Evolutionary conservation across 2,797 vertebrate genomes (phyloP), one percentile per base, ranked within the genome.

Genomic region (Discoglossus pictus): DNA sequence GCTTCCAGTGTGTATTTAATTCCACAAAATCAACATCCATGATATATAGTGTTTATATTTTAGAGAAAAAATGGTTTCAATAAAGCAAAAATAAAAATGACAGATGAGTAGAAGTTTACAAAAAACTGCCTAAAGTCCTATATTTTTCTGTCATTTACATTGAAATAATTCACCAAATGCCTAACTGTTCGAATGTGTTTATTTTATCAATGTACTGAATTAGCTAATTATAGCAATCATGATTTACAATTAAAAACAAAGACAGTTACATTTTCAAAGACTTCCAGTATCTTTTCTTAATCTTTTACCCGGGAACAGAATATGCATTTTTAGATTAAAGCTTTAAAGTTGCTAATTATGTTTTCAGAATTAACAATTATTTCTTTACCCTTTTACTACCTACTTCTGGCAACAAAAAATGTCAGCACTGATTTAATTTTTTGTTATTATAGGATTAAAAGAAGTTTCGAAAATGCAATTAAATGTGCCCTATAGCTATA

Each of bases 301-400:
- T 91, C 88, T 87, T 87, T 87, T 83, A 88, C 79, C 77, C 80
- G 75, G 81, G 83, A 84, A 87, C 80, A 80, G 87, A 90, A 89
- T 89, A 90, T 83, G 84, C 85, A 84, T 85, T 88, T 89, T 87
- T 84, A 89, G 88, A 91, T 91, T 88, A 91, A 89, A 90, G 86
- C 87, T 89, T 91, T 91, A 89, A 87, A 89, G 87, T 90, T 86
- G 82, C 88, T 90, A 90, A 90, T 91, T 91, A 89, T 88, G 88
- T 89, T 90, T 88, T 89, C 84, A 88, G 86, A 91, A 88, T 85
- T 86, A 90, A 91, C 86, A 91, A 89, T 90, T 88, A 90, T 89
- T 91, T 90, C 88, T 88, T 88, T 89, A 90, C 86, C 86, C 88
- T 89, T 91, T 91, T 91, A 88, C 85, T 90, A 90, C 86, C 85